These are phyloP conservation scores for Xenentodon cancila DNA, from an alignment of 2,797 vertebrate species.

Conservation along the genomic window DNA sequence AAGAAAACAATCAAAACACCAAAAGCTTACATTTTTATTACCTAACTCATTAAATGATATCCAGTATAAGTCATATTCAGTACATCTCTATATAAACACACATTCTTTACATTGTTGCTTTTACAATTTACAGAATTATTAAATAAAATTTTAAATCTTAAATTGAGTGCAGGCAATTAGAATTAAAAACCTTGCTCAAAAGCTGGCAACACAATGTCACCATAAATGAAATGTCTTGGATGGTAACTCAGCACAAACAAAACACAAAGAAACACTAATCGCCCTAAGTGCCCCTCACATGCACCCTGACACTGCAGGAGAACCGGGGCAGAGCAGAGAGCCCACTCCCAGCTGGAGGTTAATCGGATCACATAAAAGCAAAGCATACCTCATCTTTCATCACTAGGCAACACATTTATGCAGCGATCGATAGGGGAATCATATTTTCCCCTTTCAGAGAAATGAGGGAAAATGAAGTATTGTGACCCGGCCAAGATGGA, in stretches of 20 bases:
- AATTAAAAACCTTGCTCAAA: conserved; percentile 34
- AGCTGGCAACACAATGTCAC: conserved; percentile 46
- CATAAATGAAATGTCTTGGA: conserved; percentile 59
- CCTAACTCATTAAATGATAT: background rate
- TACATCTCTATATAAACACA: background rate
- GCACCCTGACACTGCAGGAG: conserved; percentile 65
- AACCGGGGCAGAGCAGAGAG: conserved; percentile 42
- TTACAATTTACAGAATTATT: conserved; percentile 8
- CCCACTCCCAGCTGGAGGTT: conserved; percentile 65
- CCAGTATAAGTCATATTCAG: background rate
- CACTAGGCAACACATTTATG: conserved; percentile 76
- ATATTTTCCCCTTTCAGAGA: conserved; percentile 78
- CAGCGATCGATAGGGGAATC: conserved; percentile 77
- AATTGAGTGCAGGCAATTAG: conserved; percentile 42
- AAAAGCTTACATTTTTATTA: background rate
- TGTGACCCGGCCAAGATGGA: conserved; percentile 65
- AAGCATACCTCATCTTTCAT: conserved; percentile 78
- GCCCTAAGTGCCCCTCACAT: conserved; percentile 65
- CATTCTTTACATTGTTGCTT: background rate
- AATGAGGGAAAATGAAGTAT: conserved; percentile 74
- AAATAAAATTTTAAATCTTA: conserved; percentile 6
- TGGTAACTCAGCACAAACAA: conserved; percentile 64
- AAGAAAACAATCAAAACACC: too few species aligned
- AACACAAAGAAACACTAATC: conserved; percentile 71
- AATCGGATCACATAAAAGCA: conserved; percentile 76